Evolutionary conservation across 2,797 vertebrate species (phyloP).

Genomic region (Premnoplex brunnescens): DNA sequence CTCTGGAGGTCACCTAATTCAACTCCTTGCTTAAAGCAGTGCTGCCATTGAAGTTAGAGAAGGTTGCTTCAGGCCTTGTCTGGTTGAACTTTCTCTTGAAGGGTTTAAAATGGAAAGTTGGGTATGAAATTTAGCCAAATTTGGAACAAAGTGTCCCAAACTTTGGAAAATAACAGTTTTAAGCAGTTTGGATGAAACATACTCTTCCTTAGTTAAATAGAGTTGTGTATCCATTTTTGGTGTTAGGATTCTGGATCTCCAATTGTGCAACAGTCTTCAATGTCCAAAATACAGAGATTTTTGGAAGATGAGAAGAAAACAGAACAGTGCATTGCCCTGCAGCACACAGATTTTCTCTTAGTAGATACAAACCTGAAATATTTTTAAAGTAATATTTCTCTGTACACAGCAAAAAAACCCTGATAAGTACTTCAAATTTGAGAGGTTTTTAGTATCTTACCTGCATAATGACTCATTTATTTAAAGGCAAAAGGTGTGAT

Average conservation of each 20-base stretch:
- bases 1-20: background rate
- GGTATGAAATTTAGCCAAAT: background rate
- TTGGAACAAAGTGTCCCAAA: background rate
- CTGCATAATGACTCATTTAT: background rate
- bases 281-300: background rate
- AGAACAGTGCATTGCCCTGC: accelerated
- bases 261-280: background rate
- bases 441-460: background rate
- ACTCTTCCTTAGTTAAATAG: background rate
- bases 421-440: background rate
- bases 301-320: background rate
- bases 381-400: background rate
- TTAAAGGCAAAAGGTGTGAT: background rate
- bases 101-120: background rate
- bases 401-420: background rate
- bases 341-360: background rate
- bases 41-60: background rate
- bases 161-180: background rate
- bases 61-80: background rate
- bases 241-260: background rate
- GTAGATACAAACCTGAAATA: background rate
- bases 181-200: background rate
- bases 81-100: background rate
- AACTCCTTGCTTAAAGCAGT: background rate
- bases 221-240: background rate